A percentile compares a stretch with the other conserved stretches of the same genome.
phyloP scores from a whole-genome alignment of 2,797 vertebrate genomes.

The Sebastes ruberrimus region DNA sequence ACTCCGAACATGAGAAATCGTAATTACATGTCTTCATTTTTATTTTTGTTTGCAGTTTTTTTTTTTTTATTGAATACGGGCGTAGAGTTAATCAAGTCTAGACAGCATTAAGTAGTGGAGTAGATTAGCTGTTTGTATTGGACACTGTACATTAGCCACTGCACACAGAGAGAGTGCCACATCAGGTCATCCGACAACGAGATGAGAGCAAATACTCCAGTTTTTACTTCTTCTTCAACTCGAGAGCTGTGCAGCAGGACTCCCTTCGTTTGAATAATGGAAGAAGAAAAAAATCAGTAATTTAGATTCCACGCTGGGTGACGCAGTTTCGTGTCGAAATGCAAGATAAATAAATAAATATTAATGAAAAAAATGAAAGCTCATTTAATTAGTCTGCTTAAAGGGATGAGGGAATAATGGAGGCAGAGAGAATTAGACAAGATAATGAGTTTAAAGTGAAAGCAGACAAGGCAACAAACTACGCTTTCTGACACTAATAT shows the following conservation, averaged over 20 bases:
- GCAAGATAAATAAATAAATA: conserved; percentile 63
- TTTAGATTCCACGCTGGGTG: conserved; percentile 51
- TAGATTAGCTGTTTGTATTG: conserved; percentile 43
- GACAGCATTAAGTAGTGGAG: conserved; percentile 47
- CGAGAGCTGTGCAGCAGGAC: conserved; percentile 14
- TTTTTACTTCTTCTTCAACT: conserved; percentile 1
- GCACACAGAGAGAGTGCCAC: neutral
- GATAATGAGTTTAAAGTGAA: conserved; percentile 80
- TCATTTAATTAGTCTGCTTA: conserved; percentile 83
- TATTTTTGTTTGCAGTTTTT: conserved; percentile 36
- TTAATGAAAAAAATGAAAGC: conserved; percentile 71
- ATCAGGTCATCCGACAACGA: conserved; percentile 27
- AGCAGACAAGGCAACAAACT: conserved; percentile 73
- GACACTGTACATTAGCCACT: conserved; percentile 9
- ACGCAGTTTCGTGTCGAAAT: conserved; percentile 52
- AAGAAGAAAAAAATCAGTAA: conserved; percentile 6
- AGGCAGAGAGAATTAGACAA: conserved; percentile 79
- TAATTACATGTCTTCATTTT: conserved; percentile 49
- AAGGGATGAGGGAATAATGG: conserved; percentile 80
- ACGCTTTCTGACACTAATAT: conserved; percentile 70
- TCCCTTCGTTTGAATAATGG: conserved; percentile 45
- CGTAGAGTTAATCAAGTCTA: conserved; percentile 43
- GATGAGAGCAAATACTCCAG: conserved; percentile 8
- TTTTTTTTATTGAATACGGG: conserved; percentile 10
- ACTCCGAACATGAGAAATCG: conserved; percentile 35